Percentiles rank a stretch among this genome's conserved stretches.
phyloP scores from a whole-genome alignment of 2,797 vertebrate genomes.

The Danionella dracula region DNA sequence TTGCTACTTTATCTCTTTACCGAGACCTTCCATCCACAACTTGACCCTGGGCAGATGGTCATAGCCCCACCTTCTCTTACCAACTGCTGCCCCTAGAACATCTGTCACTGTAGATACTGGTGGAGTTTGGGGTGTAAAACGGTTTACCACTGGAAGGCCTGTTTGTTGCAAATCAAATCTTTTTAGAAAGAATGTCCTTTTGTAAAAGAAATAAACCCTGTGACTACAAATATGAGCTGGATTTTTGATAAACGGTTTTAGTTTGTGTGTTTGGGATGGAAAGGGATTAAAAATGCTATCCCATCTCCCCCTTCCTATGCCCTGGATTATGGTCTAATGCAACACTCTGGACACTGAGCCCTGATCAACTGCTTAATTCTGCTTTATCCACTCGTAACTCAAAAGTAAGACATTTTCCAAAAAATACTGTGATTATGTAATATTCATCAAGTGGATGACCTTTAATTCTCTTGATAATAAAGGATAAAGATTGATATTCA shows the following conservation, averaged over 20 bases:
- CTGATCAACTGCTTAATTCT: conserved; percentile 69
- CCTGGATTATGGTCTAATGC: conserved; percentile 79
- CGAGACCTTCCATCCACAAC: conserved; percentile 53
- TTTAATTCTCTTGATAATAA: not conserved
- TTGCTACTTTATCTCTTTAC: conserved; percentile 62
- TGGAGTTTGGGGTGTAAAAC: conserved; percentile 26
- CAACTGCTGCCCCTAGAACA: conserved; percentile 81
- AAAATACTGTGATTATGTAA: conserved; percentile 47
- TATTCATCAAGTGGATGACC: conserved; percentile 37
- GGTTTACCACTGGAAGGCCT: conserved; percentile 45
- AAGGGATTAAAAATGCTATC: conserved; percentile 64
- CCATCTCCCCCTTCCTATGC: conserved; percentile 61
- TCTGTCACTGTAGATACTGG: conserved; percentile 66
- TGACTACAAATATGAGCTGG: not conserved
- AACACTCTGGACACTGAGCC: conserved; percentile 69
- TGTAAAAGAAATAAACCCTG: not conserved
- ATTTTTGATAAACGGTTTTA: not conserved
- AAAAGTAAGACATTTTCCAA: conserved; percentile 56
- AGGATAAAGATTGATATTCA: too few relatives aligned
- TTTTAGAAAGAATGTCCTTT: too few relatives aligned
- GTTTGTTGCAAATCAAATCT: not conserved
- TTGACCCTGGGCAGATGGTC: conserved; percentile 83
- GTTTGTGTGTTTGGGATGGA: conserved; percentile 25
- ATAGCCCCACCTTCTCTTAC: conserved; percentile 71
- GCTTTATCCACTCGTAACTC: conserved; percentile 58